Base-by-base conservation (phyloP, 2,113 vertebrate species). In the Hypanus sabinus region DNA sequence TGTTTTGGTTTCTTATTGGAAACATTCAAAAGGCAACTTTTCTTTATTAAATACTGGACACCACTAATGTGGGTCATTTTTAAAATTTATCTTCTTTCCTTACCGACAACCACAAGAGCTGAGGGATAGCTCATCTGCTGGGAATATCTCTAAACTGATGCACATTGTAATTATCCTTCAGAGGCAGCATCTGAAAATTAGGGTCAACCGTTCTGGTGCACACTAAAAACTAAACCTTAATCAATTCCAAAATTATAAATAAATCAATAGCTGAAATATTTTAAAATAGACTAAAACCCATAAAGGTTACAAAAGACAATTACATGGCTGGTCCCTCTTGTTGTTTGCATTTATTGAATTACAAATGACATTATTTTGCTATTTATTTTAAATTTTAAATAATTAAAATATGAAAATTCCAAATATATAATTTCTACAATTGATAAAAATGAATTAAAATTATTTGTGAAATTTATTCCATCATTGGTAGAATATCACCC, bases 21-120 rank as follows among this genome's bases (percentile, higher is more conserved):
- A 90, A 68, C 60, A 68, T 60, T 90, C 85, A 90, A 90, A 90
- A 90, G 85, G 85, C 85, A 90, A 90, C 85, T 90, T 90, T 90
- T 90, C 85, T 90, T 90, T 90, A 90, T 90, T 90, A 90, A 90
- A n/a, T 33, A 65, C 60, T 65, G 85, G 60, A 65, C 85, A 90
- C 65, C 60, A 9, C 85, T 90, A 90, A 33, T 90, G 85, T 62
- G 33, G 62, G 85, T 90, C 85, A 90, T 90, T 65, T 90, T 33
- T 9, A 18, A 90, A 90, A 90, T 65, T 65, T 90, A 90, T 90
- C 62, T 90, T n/a, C 30, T 27, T 65, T 90, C 60, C 85, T 33
- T 33, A 30, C 60, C 3, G 18, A 62, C n/a, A 68, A 30, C 60
- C 60, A 7, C 30, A n/a, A 90, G 85, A 65, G 60, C 85, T 16